Evolutionary conservation across 2,113 vertebrate genomes (phyloP), one percentile per base, ranked within the genome.

Genomic region (Microtus ochrogaster): DNA sequence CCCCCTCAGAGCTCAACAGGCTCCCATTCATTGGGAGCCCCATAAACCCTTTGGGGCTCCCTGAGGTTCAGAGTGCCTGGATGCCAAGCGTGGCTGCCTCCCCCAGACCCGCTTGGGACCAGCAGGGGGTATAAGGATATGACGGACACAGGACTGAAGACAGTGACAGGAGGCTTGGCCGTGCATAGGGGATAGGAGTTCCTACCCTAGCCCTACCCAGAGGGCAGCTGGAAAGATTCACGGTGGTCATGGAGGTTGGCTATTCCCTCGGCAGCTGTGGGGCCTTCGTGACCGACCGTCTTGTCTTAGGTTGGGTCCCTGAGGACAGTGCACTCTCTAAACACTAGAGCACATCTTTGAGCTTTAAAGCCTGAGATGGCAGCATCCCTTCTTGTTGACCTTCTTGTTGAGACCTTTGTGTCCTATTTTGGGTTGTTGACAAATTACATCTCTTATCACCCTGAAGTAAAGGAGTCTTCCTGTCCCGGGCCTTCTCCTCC

Each of bases 1-100:
- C 94, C 93, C 96, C 92, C 92, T 97, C 81, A 4, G 66, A 90
- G 90, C 91, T 95, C 97, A 97, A 96, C 95, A 94, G 96, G 81
- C 95, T 88, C 61, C 91, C 85, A 96, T 97, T 97, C 97, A 95
- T 94, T 13, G 58, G 93, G 94, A 96, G 66, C 94, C 97, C 96
- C 96, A 85, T 97, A 97, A 97, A 97, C 92, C 96, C 92, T 96
- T 86, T 0, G 96, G 90, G 92, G 76, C 65, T 72, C 90, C 78
- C 66, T 92, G 49, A 83, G 78, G 78, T 58, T 83, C 90, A 33
- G 49, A 90, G 55, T 0, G n/a, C 95, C 61, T 90, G 96, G 73
- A 97, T 0, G 61, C 97, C 96, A 91, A 66, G 36, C 19, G 77
- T 91, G 91, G 81, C 78, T 92, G 81, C 90, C 0, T 1, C 92